Base-by-base conservation (phyloP, 2,113 vertebrate genomes). In the Etheostoma cragini region DNA sequence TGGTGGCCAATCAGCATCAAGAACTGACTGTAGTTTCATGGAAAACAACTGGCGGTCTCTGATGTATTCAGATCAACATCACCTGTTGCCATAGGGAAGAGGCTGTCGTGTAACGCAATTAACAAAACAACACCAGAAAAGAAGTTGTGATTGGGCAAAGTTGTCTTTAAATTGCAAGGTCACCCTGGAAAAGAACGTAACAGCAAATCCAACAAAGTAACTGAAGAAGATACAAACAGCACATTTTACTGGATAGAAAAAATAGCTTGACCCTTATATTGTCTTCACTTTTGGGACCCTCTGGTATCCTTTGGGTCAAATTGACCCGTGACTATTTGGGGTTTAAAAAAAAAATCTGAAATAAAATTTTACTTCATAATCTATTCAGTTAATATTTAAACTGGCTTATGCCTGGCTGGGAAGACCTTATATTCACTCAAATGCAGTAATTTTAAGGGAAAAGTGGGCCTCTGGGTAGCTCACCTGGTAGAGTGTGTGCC, bases 21-120 rank as follows among this genome's bases (percentile, higher is more conserved):
- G 50, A 3, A 11, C 13, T 35, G 53, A 58, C 33, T 49, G 17
- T 10, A 15, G 13, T 46, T 69, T 21, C 33, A 33, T 66, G 38
- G 30, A 67, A 70, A 78, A 76, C 75, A 79, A 35, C 54, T 2
- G 1, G 10, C 15, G 0, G 75, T 30, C 79, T 73, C 56, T 68
- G 3, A 22, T 38, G 76, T 56, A 70, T 67, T 78, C 42, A 46
- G n/a, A 52, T 70, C 12, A 62, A 19, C 60, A 57, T 66, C 73
- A 46, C 30, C 65, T 78, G 70, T 70, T 82, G 71, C 70, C 56
- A 63, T 60, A 30, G 45, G 17, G 49, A 70, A 35, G 13, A 65
- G 49, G 52, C 46, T 38, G 69, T 66, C 6, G 16, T 30, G 8
- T 35, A 81, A 77, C 83, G 21, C 3, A 15, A 33, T 35, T 58